phyloP scores from a whole-genome alignment of 1,140 invertebrate species.

The Bombus turneri region DNA sequence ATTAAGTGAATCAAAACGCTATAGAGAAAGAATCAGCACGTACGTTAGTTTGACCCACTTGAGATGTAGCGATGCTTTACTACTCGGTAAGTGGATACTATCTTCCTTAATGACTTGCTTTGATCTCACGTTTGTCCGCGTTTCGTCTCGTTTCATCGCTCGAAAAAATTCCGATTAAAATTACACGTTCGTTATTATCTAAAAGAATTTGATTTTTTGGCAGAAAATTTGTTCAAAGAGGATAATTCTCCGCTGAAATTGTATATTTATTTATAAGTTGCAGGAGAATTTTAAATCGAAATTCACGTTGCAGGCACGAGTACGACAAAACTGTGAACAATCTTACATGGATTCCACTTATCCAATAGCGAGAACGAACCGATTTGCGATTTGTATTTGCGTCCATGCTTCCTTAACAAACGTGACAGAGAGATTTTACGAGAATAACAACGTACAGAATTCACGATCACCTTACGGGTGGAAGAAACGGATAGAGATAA shows the following conservation, averaged over 20 bases:
- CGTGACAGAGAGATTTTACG: constrained; percentile 14
- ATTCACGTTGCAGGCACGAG: constrained; percentile 7
- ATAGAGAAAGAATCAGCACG: background rate
- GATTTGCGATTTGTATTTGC: constrained; percentile 42
- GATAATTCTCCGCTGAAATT: background rate
- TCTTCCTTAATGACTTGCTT: no score
- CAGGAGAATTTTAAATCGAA: background rate
- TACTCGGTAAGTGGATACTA: constrained; percentile 5
- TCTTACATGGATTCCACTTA: constrained; percentile 72
- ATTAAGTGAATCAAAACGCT: background rate
- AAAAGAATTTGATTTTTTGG: no score
- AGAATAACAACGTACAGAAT: constrained; percentile 6
- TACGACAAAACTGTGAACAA: constrained; percentile 33
- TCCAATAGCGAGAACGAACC: constrained; percentile 37
- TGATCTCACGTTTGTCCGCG: background rate
- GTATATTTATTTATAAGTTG: no score
- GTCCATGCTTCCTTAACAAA: constrained; percentile 25
- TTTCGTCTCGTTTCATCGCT: no score
- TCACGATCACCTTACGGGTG: constrained; percentile 44
- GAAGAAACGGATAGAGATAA: constrained; percentile 43
- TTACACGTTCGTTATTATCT: no score
- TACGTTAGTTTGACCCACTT: background rate
- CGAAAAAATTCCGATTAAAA: no score
- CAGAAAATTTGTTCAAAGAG: no score
- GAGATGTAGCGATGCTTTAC: constrained; percentile 52